A percentile compares a stretch with the other conserved stretches of the same genome.
These are phyloP conservation scores for Thalassarche chlororhynchos DNA, from an alignment of 2,113 vertebrate species.

Conservation along the genomic window DNA sequence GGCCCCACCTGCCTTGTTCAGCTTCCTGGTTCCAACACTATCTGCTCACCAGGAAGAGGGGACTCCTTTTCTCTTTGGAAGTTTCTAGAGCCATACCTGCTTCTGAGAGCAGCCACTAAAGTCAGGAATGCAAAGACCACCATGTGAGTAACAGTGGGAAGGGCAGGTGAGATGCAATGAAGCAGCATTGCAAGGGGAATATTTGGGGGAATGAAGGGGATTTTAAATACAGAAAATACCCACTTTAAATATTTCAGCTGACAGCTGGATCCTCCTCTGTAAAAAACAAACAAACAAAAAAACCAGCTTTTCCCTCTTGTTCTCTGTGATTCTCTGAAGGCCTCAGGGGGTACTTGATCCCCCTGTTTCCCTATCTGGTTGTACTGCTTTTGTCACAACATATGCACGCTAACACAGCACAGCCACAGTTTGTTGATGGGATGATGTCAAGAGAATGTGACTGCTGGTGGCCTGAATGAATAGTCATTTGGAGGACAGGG, in stretches of 20 bases:
- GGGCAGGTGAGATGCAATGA: not conserved
- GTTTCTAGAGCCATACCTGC: not conserved
- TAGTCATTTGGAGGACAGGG: not conserved
- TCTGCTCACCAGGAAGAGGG: not conserved
- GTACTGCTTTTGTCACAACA: conserved; percentile 13
- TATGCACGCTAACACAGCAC: not conserved
- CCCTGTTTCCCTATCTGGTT: not conserved
- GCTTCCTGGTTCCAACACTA: not conserved
- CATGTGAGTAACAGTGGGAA: not conserved
- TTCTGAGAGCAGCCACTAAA: not conserved
- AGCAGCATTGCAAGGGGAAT: not conserved
- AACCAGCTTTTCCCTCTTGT: not conserved
- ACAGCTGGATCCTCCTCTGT: conserved; percentile 28
- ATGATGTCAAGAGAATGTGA: not conserved
- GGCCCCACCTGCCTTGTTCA: not conserved
- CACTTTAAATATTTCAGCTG: conserved; percentile 49
- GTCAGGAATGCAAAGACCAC: not conserved
- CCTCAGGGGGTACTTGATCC: not conserved
- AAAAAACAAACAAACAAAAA: not conserved
- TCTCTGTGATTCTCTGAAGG: not conserved
- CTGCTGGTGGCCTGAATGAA: not conserved
- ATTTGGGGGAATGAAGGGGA: not conserved
- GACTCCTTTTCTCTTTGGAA: not conserved
- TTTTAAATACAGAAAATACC: not conserved
- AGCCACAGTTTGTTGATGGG: not conserved